A percentile compares a stretch with the other conserved stretches of the same genome.
Conservation (phyloP, 2,113 vertebrate species). For the Eudyptes chrysolophus region DNA sequence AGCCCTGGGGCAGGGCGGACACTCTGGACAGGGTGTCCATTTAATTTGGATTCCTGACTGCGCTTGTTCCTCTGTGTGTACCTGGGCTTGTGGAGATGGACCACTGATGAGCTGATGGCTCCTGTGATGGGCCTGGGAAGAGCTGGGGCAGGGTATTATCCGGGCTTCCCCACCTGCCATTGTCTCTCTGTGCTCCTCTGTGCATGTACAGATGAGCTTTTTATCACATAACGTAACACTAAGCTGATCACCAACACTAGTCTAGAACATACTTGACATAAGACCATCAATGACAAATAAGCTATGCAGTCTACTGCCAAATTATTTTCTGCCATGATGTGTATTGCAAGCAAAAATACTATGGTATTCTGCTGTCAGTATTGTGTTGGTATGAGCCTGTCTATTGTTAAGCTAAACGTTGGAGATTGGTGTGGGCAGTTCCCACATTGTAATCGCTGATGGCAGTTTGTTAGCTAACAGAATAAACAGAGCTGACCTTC, state of each 20-base stretch:
- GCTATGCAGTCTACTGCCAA: not conserved
- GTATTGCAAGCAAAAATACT: not conserved
- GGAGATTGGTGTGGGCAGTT: not conserved
- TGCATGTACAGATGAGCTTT: not conserved
- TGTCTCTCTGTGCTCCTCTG: not conserved
- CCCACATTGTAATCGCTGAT: not conserved
- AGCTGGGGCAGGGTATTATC: not conserved
- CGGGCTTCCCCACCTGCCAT: not conserved
- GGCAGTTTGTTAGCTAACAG: not conserved
- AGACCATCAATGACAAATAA: not conserved
- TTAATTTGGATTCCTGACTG: not conserved
- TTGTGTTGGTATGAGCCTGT: fast-evolving
- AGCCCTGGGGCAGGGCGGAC: not conserved
- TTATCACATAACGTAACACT: not conserved
- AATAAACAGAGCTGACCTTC: not conserved
- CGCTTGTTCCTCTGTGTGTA: fast-evolving
- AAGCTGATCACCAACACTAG: not conserved
- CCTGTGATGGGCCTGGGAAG: not conserved
- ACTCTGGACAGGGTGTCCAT: no score
- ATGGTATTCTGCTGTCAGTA: not conserved
- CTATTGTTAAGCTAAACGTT: not conserved
- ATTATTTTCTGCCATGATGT: not conserved
- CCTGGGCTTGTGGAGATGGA: not conserved
- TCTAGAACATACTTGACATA: not conserved
- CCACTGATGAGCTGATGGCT: not conserved